Evolutionary conservation across 2,888 invertebrate species (phyloP).

Genomic region (Salpingus planirostris): DNA sequence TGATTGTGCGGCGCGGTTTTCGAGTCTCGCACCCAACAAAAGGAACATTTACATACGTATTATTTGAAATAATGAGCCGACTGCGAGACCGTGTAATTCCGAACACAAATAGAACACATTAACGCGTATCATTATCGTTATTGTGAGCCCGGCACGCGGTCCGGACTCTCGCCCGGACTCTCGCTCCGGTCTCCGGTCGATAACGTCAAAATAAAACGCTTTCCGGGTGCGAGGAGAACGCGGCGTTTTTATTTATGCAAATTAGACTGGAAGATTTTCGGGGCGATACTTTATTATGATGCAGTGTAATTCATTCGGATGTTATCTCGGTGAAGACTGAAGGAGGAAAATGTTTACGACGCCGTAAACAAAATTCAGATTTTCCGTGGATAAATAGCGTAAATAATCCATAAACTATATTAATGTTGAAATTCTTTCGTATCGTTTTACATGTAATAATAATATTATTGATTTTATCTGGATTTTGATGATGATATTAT

Average conservation of each 20-base stretch:
- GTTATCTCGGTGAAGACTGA: conserved; percentile 13
- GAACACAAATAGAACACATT: conserved; percentile 14
- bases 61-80: conserved; percentile 12
- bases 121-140: conserved; percentile 9
- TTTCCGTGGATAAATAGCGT: conserved; percentile 11
- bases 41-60: conserved; percentile 15
- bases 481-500: conserved; percentile 14
- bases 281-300: conserved; percentile 14
- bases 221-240: conserved; percentile 14
- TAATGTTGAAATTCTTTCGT: conserved; percentile 13
- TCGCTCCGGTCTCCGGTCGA: no score
- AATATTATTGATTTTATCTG: conserved; percentile 12
- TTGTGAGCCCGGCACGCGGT: conserved; percentile 9
- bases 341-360: conserved; percentile 13
- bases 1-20: conserved; percentile 8
- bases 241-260: conserved; percentile 16
- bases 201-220: conserved; percentile 17
- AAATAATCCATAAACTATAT: conserved; percentile 14
- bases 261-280: conserved; percentile 3
- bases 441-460: conserved; percentile 17
- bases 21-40: conserved; percentile 10
- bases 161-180: no score
- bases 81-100: conserved; percentile 8
- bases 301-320: conserved; percentile 12
- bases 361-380: conserved; percentile 15